These are phyloP conservation scores for Sternarchorhynchus goeldii DNA, from an alignment of 2,797 vertebrate genomes.

Conservation along the genomic window DNA sequence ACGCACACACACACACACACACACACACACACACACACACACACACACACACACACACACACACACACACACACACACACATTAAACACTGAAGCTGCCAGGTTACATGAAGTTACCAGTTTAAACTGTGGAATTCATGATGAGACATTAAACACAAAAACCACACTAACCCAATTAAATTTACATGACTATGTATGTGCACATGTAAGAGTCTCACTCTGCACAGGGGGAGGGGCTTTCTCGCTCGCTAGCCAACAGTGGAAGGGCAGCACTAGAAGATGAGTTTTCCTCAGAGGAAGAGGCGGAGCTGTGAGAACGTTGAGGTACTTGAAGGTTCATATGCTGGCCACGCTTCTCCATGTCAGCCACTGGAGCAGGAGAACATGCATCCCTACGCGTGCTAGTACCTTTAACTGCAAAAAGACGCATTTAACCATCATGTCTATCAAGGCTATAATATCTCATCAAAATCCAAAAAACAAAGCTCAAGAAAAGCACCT, in stretches of 20 bases:
- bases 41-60: no score
- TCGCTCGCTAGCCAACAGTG: conserved; percentile 87
- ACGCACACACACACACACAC: conserved; percentile 1
- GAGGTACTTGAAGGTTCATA: conserved; percentile 90
- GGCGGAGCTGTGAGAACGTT: conserved; percentile 91
- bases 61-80: no score
- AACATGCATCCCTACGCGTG: conserved; percentile 81
- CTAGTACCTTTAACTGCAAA: conserved; percentile 77
- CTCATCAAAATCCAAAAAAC: no score
- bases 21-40: no score
- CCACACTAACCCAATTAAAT: no score
- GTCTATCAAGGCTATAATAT: neutral
- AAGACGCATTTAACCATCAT: neutral
- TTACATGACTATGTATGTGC: neutral
- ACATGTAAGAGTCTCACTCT: conserved; percentile 77
- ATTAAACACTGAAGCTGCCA: no score
- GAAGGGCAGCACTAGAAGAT: conserved; percentile 90
- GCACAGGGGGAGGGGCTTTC: conserved; percentile 85
- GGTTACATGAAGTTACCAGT: neutral
- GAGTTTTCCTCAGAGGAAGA: conserved; percentile 96
- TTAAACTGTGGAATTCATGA: neutral
- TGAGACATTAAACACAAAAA: neutral
- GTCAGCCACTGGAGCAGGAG: conserved; percentile 81
- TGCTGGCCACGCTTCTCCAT: conserved; percentile 77
- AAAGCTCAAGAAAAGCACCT: neutral